Conservation (phyloP, 2,888 invertebrate genomes). For the Aphidoletes aphidimyza region DNA sequence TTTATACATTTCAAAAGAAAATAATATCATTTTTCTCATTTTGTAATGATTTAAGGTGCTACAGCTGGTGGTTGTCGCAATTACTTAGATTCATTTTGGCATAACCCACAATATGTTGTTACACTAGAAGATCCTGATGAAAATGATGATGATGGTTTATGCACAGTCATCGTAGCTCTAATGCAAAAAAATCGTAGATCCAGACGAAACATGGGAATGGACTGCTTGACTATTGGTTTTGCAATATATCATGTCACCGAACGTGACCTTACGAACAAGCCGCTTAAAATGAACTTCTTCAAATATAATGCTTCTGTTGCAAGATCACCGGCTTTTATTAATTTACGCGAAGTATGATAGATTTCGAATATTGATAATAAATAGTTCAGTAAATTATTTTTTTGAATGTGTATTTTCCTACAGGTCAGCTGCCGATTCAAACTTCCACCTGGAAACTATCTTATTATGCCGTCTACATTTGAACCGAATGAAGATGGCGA, state of each 20-base stretch:
- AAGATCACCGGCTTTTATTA: constrained; percentile 93
- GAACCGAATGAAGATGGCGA: constrained; percentile 97
- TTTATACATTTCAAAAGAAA: too few species aligned
- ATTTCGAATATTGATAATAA: too few species aligned
- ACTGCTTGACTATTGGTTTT: constrained; percentile 95
- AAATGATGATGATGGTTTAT: constrained; percentile 85
- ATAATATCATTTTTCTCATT: too few species aligned
- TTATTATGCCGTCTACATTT: constrained; percentile 96
- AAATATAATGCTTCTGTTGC: constrained; percentile 93
- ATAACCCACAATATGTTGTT: constrained; percentile 92
- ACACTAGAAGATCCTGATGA: constrained; percentile 88
- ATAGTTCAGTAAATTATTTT: not conserved
- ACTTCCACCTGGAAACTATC: constrained; percentile 92
- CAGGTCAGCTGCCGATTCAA: constrained; percentile 78
- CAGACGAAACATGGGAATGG: constrained; percentile 85
- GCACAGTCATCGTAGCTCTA: constrained; percentile 91
- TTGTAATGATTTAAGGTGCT: too few species aligned
- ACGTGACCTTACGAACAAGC: constrained; percentile 76
- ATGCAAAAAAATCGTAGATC: constrained; percentile 97
- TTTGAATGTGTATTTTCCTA: not conserved
- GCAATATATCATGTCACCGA: constrained; percentile 87
- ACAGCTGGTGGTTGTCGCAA: constrained; percentile 98
- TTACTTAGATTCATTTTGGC: constrained; percentile 86
- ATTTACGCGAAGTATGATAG: constrained; percentile 83
- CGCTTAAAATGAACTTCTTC: constrained; percentile 88